Evolutionary conservation across 2,888 invertebrate species (phyloP).

Genomic region (Anoplius nigerrimus): DNA sequence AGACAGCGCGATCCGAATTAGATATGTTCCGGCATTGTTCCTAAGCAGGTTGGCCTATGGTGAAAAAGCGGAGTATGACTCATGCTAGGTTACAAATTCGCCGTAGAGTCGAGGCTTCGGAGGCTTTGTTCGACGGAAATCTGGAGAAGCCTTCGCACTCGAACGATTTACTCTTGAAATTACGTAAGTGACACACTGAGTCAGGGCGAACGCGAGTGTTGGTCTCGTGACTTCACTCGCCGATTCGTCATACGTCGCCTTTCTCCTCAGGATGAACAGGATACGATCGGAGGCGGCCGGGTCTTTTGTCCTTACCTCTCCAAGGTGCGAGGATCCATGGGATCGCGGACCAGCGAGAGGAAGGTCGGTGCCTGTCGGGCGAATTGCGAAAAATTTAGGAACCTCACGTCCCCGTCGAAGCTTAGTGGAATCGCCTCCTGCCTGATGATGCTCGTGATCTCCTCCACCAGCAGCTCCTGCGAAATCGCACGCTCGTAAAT

Average conservation of each 20-base stretch:
- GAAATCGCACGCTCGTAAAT: conserved; percentile 33
- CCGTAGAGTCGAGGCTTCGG: no score
- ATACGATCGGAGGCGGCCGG: not conserved
- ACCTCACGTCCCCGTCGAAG: conserved; percentile 79
- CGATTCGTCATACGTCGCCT: conserved; percentile 6
- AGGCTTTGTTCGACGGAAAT: no score
- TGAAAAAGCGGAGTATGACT: no score
- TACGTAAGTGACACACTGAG: not conserved
- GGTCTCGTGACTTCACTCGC: not conserved
- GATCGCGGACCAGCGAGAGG: conserved; percentile 80
- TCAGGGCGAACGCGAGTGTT: no score
- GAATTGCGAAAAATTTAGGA: conserved; percentile 79
- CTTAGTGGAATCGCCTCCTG: conserved; percentile 78
- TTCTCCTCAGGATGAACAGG: not conserved
- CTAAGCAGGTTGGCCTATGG: no score
- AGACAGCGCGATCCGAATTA: not conserved
- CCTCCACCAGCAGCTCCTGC: conserved; percentile 77
- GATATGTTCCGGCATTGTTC: no score
- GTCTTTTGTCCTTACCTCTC: conserved; percentile 73
- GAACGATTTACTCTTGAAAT: not conserved
- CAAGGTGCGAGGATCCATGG: conserved; percentile 76
- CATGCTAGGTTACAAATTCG: no score
- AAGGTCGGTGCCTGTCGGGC: conserved; percentile 79
- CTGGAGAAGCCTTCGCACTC: no score
- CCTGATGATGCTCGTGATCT: conserved; percentile 76